Evolutionary conservation across 2,888 invertebrate genomes (phyloP), one percentile per base, ranked within the genome.

Genomic region (Nycteola revayana): DNA sequence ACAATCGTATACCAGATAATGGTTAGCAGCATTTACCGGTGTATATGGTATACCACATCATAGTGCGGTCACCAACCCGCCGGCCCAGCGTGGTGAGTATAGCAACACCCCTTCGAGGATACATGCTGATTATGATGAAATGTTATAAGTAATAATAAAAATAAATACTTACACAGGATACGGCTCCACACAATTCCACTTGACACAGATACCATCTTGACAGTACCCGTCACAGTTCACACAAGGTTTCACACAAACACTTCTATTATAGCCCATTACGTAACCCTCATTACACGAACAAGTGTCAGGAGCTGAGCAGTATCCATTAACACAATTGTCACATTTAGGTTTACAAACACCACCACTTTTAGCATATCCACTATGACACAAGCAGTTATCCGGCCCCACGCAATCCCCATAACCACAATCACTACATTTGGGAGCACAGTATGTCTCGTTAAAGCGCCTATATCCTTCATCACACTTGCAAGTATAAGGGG

Each of bases 401-500:
- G 90, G 90, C 3, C 51, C 60, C 1, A 54, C 31, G 38, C 86
- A 85, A 1, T 42, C 27, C 1, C 78, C 78, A 32, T 80, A 67
- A 1, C 26, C 18, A 33, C 56, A 56, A 22, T 32, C 35, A 21
- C 17, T 25, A 35, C 60, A 61, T 7, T 49, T 48, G 1, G 74
- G 73, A 3, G 6, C 7, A 32, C 74, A 74, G 1, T 11, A 34
- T 5, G 52, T 56, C 11, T 43, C 33, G 25, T 60, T 60, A 0
- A 45, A 9, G 1, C 20, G 24, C 3, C 23, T 11, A 14, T 66
- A 77, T 0, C 89, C 89, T 7, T 66, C 61, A 25, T 72, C 62
- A 43, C 91, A 91, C 10, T 78, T 60, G 25, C 91, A 91, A 1
- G 58, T 62, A 18, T 85, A 66, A 0, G 90, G 89, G 5, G 46